Evolutionary conservation across 2,113 vertebrate species (phyloP), one percentile per base, ranked within the genome.

Genomic region (Pycnonotus jocosus): DNA sequence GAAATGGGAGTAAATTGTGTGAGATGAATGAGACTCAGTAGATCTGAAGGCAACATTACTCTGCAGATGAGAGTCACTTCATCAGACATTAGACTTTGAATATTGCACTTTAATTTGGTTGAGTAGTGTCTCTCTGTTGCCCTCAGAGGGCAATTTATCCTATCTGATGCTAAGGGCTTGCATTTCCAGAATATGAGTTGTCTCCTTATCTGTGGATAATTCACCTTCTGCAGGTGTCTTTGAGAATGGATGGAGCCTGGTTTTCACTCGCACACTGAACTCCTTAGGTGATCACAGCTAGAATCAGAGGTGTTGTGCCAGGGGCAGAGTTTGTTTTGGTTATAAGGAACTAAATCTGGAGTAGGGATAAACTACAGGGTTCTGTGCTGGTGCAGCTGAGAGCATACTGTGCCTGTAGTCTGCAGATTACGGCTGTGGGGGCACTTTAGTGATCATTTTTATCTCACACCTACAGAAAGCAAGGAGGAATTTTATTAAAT

Each of bases 31-130:
- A 88, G 86, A 77, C 88, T 92, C 86, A 1, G 44, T 84, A 81
- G 94, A 61, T 94, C 88, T 95, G 76, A 27, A 70, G 90, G 72
- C 86, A 88, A 25, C 91, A 95, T 94, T 92, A 90, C 68, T 96
- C 95, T 93, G 71, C 80, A 93, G 88, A 96, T 83, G 92, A 88
- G 54, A 93, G 80, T 93, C 91, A 92, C 91, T 94, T 92, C 88
- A 84, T 88, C 95, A 94, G 83, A 91, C 92, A 92, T 96, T 84
- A 92, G 57, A 48, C 80, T 94, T 96, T 86, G 92, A 91, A 94
- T 94, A 94, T 90, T 92, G 62, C 88, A 68, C 91, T 97, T 96
- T 96, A 94, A 94, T 96, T 92, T 92, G 64, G 86, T 90, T 92
- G 88, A 95, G 80, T 83, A 81, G 88, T 76, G 48, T 61, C 73